These are phyloP conservation scores for Silurus asotus DNA, from an alignment of 2,113 vertebrate species.

Conservation along the genomic window DNA sequence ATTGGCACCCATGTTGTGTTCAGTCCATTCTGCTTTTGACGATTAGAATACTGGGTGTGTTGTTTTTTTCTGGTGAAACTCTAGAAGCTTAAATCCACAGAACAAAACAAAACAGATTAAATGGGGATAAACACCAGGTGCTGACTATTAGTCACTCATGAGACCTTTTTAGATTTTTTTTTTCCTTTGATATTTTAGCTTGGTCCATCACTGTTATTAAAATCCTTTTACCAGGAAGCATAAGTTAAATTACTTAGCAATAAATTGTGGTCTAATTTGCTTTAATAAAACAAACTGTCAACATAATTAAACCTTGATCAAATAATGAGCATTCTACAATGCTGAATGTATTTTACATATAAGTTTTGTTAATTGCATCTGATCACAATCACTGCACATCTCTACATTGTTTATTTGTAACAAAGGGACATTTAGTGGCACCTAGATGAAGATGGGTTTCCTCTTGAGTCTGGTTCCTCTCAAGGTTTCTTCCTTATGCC, in stretches of 20 bases:
- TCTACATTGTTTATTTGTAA: too few species aligned
- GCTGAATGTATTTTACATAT: neutral
- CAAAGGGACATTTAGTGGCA: too few species aligned
- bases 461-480: too few species aligned
- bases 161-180: neutral
- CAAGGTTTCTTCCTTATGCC: too few species aligned
- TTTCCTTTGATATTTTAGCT: neutral
- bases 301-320: neutral
- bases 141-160: neutral
- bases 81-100: neutral
- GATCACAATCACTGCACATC: too few species aligned
- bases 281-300: neutral
- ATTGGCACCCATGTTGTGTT: slow-evolving; percentile 30
- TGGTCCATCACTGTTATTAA: neutral
- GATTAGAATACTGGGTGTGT: slow-evolving; percentile 35
- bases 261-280: neutral
- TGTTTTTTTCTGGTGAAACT: neutral
- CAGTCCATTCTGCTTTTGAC: slow-evolving; percentile 33
- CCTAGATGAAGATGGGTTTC: too few species aligned
- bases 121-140: neutral
- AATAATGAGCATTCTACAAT: neutral
- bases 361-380: neutral
- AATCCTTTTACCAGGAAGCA: slow-evolving; percentile 1
- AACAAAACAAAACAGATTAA: neutral
- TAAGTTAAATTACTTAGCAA: neutral